Evolutionary conservation across 2,113 vertebrate genomes (phyloP).

Genomic region (Vidua chalybeata): DNA sequence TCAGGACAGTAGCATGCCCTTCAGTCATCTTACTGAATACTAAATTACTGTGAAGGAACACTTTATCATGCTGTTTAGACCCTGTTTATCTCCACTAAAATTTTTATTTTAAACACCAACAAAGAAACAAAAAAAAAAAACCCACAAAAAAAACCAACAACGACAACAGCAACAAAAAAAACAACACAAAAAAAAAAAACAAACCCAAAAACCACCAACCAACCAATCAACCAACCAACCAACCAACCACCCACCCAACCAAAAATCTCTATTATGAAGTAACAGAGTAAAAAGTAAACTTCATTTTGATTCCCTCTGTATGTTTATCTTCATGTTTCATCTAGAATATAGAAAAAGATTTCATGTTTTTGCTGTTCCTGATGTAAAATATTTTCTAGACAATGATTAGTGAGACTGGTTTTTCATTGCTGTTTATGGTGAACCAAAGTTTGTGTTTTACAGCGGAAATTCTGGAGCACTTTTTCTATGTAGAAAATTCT

Average conservation of each 20-base stretch:
- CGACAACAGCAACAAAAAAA: too few relatives aligned
- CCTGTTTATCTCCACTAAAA: accelerated
- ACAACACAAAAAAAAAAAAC: not conserved
- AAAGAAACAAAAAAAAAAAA: not conserved
- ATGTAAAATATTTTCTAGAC: not conserved
- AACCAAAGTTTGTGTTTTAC: not conserved
- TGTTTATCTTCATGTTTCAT: not conserved
- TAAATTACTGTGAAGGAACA: not conserved
- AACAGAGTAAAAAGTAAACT: not conserved
- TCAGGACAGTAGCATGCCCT: not conserved
- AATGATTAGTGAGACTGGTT: not conserved
- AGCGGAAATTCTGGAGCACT: accelerated
- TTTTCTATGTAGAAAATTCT: not conserved
- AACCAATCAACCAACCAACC: too few relatives aligned
- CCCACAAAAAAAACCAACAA: too few relatives aligned
- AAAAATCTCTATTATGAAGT: not conserved
- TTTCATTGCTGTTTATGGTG: not conserved
- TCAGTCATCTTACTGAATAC: not conserved
- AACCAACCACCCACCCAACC: not conserved
- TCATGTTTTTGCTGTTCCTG: not conserved
- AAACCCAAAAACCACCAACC: too few relatives aligned
- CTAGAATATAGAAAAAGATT: not conserved
- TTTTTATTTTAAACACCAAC: not conserved
- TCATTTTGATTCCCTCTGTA: not conserved
- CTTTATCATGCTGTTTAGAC: not conserved